phyloP scores from a whole-genome alignment of 1,140 invertebrate genomes.

The Leptonema lineaticorne region DNA sequence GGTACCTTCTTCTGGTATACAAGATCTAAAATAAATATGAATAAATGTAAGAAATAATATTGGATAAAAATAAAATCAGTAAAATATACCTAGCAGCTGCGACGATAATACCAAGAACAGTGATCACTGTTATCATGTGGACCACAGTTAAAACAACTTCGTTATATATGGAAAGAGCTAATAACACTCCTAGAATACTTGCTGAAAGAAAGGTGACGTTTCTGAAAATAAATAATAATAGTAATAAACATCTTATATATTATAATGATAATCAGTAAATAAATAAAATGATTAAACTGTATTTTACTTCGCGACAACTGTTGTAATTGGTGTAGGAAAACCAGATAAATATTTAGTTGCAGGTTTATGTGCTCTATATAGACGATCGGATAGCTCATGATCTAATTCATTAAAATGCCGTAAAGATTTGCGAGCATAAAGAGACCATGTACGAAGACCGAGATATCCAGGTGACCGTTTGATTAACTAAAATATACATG shows the following conservation, averaged over 20 bases:
- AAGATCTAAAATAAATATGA: conserved; percentile 54
- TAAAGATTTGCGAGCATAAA: conserved; percentile 84
- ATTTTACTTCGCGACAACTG: conserved; percentile 67
- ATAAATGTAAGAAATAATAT: background rate
- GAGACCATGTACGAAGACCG: conserved; percentile 85
- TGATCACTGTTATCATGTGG: conserved; percentile 84
- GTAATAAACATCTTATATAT: background rate
- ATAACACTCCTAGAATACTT: conserved; percentile 77
- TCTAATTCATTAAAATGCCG: conserved; percentile 98
- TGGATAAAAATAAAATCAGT: background rate
- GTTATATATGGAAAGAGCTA: conserved; percentile 83
- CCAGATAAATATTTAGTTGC: conserved; percentile 88
- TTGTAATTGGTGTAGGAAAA: conserved; percentile 78
- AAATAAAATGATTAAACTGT: background rate
- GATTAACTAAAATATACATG: conserved; percentile 66
- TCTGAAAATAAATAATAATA: conserved; percentile 49
- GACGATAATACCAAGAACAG: conserved; percentile 72
- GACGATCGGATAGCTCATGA: conserved; percentile 87
- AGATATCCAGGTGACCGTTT: conserved; percentile 87
- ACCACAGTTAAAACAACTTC: conserved; percentile 92
- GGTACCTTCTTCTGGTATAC: conserved; percentile 70
- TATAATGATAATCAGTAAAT: background rate
- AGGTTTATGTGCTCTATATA: conserved; percentile 88
- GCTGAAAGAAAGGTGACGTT: conserved; percentile 83
- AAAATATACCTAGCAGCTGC: conserved; percentile 56